Base-by-base conservation (phyloP, 92 coral and sea anemone genomes). In the Palythoa grandis region DNA sequence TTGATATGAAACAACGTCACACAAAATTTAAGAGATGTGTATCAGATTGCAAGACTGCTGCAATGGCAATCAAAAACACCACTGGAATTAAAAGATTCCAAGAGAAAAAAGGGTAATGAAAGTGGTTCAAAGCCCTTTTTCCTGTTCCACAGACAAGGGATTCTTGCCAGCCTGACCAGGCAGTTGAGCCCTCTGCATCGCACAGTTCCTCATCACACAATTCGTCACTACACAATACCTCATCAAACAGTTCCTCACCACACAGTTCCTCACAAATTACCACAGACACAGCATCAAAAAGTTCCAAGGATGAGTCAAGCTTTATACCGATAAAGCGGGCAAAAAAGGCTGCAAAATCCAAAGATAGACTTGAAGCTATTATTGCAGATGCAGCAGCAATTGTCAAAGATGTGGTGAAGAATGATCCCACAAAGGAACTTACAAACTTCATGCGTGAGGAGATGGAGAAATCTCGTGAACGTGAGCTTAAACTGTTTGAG, bases 381-480 rank as follows among this genome's bases (percentile, higher is more conserved):
- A 72, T 72, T 1, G 77, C 71, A 66, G 35, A 66, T 20, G 71
- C 77, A 43, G 70, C 61, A 0, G 76, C 76, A 10, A 12, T 71
- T 11, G 74, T 71, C 1, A 74, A 20, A 40, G 76, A 74, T 0
- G 60, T 11, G 11, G 83, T 52, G n/a, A 0, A 35, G 52, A 76
- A 76, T 0, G 80, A 76, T 63, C 80, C 80, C 3, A 76, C 80
- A 76, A 52, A 76, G 22, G 63, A 76, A 0, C 80, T 76, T 22
- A 76, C 52, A 52, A 20, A 76, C 20, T 76, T 76, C 25, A 76
- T 76, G 82, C 52, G 53, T 19, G 82, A 76, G 82, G 82, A 76
- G 82, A 76, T 76, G 68, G 67, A 76, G 10, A 76, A 24, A 66
- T 13, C 82, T 7, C 82, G 82, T 0, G 43, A 76, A 66, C 82